Percentiles rank a stretch among this genome's conserved stretches.
Conservation (phyloP, 2,888 invertebrate genomes). For the Zelleria hepariella region DNA sequence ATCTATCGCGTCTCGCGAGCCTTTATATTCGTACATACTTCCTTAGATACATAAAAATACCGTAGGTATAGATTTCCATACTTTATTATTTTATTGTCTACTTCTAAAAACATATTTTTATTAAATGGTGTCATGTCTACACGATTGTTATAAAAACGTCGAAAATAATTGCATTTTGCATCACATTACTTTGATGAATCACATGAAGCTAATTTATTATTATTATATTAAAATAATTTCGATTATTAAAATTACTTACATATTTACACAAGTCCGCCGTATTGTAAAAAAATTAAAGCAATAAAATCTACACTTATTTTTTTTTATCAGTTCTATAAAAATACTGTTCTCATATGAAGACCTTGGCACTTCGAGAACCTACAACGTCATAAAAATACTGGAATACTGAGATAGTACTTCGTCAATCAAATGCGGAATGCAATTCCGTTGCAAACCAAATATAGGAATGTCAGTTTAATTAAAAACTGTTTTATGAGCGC, state of each 20-base stretch:
- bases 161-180: neutral
- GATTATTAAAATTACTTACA: neutral
- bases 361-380: neutral
- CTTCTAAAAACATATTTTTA: neutral
- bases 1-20: no score
- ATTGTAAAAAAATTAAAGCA: neutral
- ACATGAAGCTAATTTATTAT: neutral
- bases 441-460: no score
- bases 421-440: no score
- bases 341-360: neutral
- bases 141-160: neutral
- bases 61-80: no score
- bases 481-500: no score
- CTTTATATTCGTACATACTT: no score
- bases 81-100: neutral
- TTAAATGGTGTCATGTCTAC: neutral
- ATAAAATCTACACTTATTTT: neutral
- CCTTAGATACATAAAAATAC: no score
- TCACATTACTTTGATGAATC: neutral
- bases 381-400: neutral
- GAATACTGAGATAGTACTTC: neutral
- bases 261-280: neutral
- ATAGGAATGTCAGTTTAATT: no score
- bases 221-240: neutral
- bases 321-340: neutral